Conservation (phyloP, 1,140 invertebrate genomes). For the Pararge aegeria region DNA sequence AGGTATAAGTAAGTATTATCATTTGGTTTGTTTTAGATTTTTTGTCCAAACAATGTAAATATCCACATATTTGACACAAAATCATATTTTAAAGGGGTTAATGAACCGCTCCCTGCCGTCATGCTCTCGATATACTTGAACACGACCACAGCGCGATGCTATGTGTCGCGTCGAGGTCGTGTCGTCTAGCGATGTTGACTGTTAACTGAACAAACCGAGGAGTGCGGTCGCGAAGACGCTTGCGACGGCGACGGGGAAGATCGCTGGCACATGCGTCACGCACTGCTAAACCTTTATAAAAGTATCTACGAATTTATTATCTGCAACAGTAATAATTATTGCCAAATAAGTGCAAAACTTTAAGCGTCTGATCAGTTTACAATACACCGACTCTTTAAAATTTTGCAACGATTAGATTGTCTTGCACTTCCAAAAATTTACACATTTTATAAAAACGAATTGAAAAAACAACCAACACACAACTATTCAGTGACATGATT, state of each 20-base stretch:
- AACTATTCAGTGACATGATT: slow-evolving; percentile 68
- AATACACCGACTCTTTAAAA: slow-evolving; percentile 70
- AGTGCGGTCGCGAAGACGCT: slow-evolving; percentile 32
- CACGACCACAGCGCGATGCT: slow-evolving; percentile 13
- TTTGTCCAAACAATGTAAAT: no score
- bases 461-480: slow-evolving; percentile 68
- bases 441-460: slow-evolving; percentile 63
- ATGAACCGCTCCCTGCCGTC: slow-evolving; percentile 32
- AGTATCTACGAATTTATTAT: slow-evolving; percentile 69
- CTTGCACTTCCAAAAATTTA: slow-evolving; percentile 58
- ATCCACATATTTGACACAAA: no score
- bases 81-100: not conserved
- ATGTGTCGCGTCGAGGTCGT: slow-evolving; percentile 7
- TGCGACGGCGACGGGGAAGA: slow-evolving; percentile 57
- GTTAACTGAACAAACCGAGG: slow-evolving; percentile 25
- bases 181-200: slow-evolving; percentile 21
- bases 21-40: no score
- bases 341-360: slow-evolving; percentile 77
- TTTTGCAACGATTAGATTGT: slow-evolving; percentile 70
- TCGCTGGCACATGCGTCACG: slow-evolving; percentile 46
- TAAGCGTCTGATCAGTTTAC: slow-evolving; percentile 75
- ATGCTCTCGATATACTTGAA: slow-evolving; percentile 32
- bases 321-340: slow-evolving; percentile 69
- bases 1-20: no score
- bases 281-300: slow-evolving; percentile 45